These are phyloP conservation scores for Phoenicopterus ruber DNA, from an alignment of 2,113 vertebrate genomes.

Conservation along the genomic window DNA sequence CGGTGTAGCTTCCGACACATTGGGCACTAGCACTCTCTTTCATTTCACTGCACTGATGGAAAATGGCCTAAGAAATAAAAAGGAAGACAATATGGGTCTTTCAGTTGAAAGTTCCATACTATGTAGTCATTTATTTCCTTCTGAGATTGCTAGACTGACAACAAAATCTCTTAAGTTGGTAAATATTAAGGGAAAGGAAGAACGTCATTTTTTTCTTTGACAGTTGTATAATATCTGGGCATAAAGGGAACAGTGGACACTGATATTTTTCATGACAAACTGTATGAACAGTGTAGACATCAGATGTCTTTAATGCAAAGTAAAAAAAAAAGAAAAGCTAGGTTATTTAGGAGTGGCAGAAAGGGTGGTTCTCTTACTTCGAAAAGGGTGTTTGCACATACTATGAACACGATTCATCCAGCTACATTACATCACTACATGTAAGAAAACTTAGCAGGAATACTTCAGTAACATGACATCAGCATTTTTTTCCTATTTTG, in stretches of 20 bases:
- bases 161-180: constrained; percentile 28
- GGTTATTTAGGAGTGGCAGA: background rate
- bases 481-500: background rate
- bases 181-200: constrained; percentile 48
- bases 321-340: background rate
- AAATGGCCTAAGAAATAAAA: constrained; percentile 17
- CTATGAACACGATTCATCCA: background rate
- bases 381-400: background rate
- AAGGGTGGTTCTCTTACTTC: background rate
- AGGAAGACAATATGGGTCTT: background rate
- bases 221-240: background rate
- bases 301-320: background rate
- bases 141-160: constrained; percentile 2
- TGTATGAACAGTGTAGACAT: background rate
- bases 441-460: background rate
- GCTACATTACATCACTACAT: background rate
- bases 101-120: background rate
- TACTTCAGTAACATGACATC: background rate
- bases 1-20: background rate
- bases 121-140: constrained; percentile 13
- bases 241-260: background rate
- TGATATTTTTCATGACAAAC: constrained; percentile 34
- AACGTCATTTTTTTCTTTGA: background rate
- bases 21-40: background rate
- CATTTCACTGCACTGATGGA: background rate